Evolutionary conservation across 2,888 invertebrate genomes (phyloP).

Genomic region (Eristalis arbustorum): DNA sequence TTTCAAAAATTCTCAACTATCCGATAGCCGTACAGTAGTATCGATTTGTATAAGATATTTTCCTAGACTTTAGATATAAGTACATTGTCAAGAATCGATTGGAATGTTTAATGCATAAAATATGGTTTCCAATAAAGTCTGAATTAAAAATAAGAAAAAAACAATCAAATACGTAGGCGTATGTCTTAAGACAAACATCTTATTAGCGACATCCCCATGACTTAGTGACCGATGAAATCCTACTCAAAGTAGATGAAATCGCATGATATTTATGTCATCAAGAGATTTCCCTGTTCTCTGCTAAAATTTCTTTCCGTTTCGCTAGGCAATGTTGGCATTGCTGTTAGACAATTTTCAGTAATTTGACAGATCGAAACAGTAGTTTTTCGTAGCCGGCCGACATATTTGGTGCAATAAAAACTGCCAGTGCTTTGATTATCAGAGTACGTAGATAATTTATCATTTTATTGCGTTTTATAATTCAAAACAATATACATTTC

Average conservation of each 20-base stretch:
- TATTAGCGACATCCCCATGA: too few species aligned
- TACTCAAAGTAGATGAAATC: background rate
- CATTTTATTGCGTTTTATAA: background rate
- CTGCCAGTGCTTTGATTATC: background rate
- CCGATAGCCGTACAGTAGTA: slow-evolving; percentile 81
- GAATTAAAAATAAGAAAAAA: background rate
- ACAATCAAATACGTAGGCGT: background rate
- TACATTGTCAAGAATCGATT: background rate
- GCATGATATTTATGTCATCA: background rate
- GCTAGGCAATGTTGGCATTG: background rate
- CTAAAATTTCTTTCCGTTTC: background rate
- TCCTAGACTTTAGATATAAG: background rate
- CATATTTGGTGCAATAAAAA: background rate
- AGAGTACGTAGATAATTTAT: background rate
- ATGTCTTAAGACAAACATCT: background rate
- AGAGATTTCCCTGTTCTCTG: background rate
- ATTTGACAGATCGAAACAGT: background rate
- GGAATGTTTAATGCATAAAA: background rate
- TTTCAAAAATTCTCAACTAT: slow-evolving; percentile 91
- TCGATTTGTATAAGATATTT: background rate
- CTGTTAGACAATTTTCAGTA: background rate
- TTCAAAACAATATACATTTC: background rate
- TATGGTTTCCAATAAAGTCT: background rate
- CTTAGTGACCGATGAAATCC: too few species aligned
- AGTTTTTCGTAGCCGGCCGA: slow-evolving; percentile 9